phyloP scores from a whole-genome alignment of 2,888 invertebrate species.

The Microdon myrmicae region DNA sequence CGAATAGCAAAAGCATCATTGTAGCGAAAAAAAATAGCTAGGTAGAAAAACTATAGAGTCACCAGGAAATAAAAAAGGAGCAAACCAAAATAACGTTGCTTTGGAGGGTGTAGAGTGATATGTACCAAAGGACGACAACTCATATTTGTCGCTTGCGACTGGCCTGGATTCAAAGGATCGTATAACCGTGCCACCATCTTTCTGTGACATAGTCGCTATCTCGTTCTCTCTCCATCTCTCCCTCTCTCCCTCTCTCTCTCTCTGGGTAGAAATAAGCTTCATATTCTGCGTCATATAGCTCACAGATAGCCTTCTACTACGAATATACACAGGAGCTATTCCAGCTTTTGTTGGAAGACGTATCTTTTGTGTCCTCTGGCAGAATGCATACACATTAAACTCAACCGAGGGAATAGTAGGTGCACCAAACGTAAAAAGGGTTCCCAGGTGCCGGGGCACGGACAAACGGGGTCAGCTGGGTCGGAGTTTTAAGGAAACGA shows the following conservation, averaged over 20 bases:
- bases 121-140: slow-evolving; percentile 39
- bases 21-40: slow-evolving; percentile 24
- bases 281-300: slow-evolving; percentile 45
- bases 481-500: too few relatives aligned
- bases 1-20: slow-evolving; percentile 26
- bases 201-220: not conserved
- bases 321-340: too few relatives aligned
- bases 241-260: slow-evolving; percentile 17
- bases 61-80: slow-evolving; percentile 10
- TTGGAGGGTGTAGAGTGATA: slow-evolving; percentile 28
- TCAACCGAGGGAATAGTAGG: too few relatives aligned
- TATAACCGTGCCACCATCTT: not conserved
- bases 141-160: slow-evolving; percentile 47
- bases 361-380: too few relatives aligned
- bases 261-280: slow-evolving; percentile 27
- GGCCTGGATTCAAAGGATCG: slow-evolving; percentile 30
- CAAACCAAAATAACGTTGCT: not conserved
- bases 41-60: slow-evolving; percentile 42
- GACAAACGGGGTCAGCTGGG: too few relatives aligned
- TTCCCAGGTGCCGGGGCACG: too few relatives aligned
- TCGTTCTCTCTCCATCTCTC: slow-evolving; percentile 6
- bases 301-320: slow-evolving; percentile 38
- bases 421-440: too few relatives aligned
- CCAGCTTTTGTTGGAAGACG: too few relatives aligned
- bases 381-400: too few relatives aligned